phyloP scores from a whole-genome alignment of 2,888 invertebrate genomes.

The Automeris io region DNA sequence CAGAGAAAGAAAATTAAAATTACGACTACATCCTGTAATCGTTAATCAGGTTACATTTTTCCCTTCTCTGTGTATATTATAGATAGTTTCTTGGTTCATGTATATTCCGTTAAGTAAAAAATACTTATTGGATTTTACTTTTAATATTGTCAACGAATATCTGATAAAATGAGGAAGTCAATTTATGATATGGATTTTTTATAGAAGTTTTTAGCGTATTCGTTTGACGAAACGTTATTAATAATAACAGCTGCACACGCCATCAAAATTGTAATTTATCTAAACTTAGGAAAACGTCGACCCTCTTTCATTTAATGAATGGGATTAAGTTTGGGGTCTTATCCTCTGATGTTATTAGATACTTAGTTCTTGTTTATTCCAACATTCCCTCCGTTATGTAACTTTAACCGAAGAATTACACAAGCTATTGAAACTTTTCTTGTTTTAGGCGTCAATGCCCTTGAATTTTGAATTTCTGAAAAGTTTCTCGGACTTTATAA shows the following conservation, averaged over 20 bases:
- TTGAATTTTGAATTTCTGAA: neutral
- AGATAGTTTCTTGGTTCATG: too few relatives aligned
- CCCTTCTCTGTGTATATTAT: too few relatives aligned
- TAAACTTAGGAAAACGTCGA: conserved; percentile 41
- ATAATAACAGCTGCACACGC: conserved; percentile 27
- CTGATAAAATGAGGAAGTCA: too few relatives aligned
- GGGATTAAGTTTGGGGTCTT: conserved; percentile 22
- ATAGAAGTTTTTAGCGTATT: too few relatives aligned
- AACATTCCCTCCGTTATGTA: conserved; percentile 9
- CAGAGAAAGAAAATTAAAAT: too few relatives aligned
- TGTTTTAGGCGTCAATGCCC: conserved; percentile 1
- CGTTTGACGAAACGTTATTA: conserved; percentile 18
- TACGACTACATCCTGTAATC: too few relatives aligned
- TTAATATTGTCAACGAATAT: too few relatives aligned
- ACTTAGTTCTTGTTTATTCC: conserved; percentile 13
- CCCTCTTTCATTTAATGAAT: conserved; percentile 44
- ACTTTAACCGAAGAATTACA: conserved; percentile 12
- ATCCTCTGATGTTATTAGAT: conserved; percentile 20
- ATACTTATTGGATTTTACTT: too few relatives aligned
- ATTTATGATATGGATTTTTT: too few relatives aligned
- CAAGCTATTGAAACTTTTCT: conserved; percentile 7
- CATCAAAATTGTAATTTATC: conserved; percentile 27
- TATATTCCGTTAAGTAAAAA: too few relatives aligned
- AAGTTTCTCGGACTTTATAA: neutral
- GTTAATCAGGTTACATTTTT: too few relatives aligned